A percentile compares a stretch with the other conserved stretches of the same genome.
Conservation (phyloP, 1,140 invertebrate species). For the Caenorhabditis tropicalis region DNA sequence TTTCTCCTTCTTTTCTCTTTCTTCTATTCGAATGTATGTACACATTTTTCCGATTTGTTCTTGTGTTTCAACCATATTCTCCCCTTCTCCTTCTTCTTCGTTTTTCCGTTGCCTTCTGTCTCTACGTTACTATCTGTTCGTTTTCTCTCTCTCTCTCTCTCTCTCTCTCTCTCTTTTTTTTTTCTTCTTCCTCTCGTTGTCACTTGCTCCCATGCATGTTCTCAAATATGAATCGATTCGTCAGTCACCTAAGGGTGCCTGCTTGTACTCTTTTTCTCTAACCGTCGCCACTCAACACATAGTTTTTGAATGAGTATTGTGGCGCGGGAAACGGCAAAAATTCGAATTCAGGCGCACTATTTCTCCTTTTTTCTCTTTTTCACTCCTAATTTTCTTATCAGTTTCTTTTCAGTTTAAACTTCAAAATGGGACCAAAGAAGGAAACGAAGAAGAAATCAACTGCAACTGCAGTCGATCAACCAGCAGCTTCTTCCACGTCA, state of each 20-base stretch:
- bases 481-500: not conserved
- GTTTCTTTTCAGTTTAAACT: not conserved
- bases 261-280: not conserved
- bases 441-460: not conserved
- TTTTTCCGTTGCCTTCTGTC: not conserved
- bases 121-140: not conserved
- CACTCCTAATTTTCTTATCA: not conserved
- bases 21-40: not conserved
- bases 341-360: not conserved
- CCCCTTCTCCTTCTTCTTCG: not conserved
- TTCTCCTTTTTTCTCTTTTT: not conserved
- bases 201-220: too few relatives aligned
- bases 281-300: not conserved
- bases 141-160: not conserved
- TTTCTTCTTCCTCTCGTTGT: too few relatives aligned
- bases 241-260: too few relatives aligned
- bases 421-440: not conserved
- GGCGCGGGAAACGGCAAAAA: not conserved
- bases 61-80: not conserved
- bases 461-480: not conserved
- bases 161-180: not conserved
- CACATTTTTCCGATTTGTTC: not conserved
- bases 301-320: not conserved
- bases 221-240: too few relatives aligned
- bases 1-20: not conserved